Percentiles rank a stretch among this genome's conserved stretches.
Conservation (phyloP, 2,888 invertebrate genomes). For the Chesias legatella region DNA sequence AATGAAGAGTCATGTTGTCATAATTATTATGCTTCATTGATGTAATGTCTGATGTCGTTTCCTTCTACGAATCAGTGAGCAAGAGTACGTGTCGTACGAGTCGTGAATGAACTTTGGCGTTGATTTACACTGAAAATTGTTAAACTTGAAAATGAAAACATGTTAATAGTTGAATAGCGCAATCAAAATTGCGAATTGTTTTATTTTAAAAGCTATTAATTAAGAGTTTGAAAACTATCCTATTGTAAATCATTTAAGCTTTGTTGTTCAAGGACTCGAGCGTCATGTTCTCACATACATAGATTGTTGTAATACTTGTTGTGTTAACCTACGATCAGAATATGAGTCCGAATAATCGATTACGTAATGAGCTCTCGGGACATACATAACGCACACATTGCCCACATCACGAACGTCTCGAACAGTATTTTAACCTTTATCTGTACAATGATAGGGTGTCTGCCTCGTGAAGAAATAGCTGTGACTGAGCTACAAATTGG, state of each 20-base stretch:
- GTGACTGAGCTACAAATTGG: slow-evolving; percentile 46
- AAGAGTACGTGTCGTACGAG: slow-evolving; percentile 46
- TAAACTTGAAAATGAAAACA: slow-evolving; percentile 2
- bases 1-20: slow-evolving; percentile 14
- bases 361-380: slow-evolving; percentile 44
- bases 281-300: slow-evolving; percentile 13
- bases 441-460: slow-evolving; percentile 14
- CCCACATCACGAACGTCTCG: slow-evolving; percentile 63
- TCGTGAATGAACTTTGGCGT: slow-evolving; percentile 42
- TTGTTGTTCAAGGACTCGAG: slow-evolving; percentile 18
- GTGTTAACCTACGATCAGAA: slow-evolving; percentile 13
- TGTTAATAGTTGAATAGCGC: no score
- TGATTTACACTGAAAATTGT: slow-evolving; percentile 31
- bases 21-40: slow-evolving; percentile 32
- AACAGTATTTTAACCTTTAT: slow-evolving; percentile 13
- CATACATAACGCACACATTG: slow-evolving; percentile 46
- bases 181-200: no score
- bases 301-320: slow-evolving; percentile 14
- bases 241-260: background rate
- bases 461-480: slow-evolving; percentile 36
- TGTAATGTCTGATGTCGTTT: slow-evolving; percentile 48
- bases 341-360: slow-evolving; percentile 33
- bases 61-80: slow-evolving; percentile 50
- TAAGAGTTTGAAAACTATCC: no score
- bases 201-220: no score